phyloP scores from a whole-genome alignment of 2,888 invertebrate species.

The Lomographa bimaculata region DNA sequence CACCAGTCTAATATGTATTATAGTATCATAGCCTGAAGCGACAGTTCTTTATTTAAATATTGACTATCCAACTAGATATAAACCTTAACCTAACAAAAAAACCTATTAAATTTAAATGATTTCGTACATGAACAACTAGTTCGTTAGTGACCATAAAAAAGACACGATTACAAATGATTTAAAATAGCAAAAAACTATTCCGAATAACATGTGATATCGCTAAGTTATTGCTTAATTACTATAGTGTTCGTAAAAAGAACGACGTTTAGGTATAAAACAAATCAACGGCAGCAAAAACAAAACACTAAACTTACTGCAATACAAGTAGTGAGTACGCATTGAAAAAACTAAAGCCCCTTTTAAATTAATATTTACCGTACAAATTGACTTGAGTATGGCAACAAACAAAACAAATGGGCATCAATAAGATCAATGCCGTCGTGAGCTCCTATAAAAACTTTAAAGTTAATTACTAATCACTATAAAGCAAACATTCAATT shows the following conservation, averaged over 20 bases:
- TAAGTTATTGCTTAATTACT: conserved; percentile 17
- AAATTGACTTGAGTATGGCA: conserved; percentile 57
- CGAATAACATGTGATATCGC: conserved; percentile 13
- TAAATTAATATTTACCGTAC: conserved; percentile 52
- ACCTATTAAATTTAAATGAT: conserved; percentile 1
- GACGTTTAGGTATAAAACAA: not conserved
- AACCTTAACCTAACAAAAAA: too few species aligned
- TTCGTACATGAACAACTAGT: conserved; percentile 10
- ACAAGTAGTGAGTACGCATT: conserved; percentile 1
- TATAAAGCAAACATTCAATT: conserved; percentile 84
- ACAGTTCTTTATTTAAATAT: too few species aligned
- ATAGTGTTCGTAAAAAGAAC: conserved; percentile 8
- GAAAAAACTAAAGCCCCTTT: conserved; percentile 16
- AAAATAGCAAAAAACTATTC: conserved; percentile 14
- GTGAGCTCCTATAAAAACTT: conserved; percentile 67
- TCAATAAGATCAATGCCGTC: conserved; percentile 65
- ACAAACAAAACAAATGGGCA: conserved; percentile 63
- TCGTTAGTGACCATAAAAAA: conserved; percentile 19
- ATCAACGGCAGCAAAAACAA: conserved; percentile 6
- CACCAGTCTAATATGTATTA: too few species aligned
- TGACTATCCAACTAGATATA: too few species aligned
- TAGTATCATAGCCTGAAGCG: too few species aligned
- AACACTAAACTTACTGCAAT: conserved; percentile 5
- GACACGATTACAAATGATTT: conserved; percentile 16
- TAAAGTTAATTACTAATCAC: conserved; percentile 81